A percentile compares a stretch with the other conserved stretches of the same genome.
Evolutionary conservation across 2,797 vertebrate genomes (phyloP).

Genomic region (Phyllotis vaccarum): DNA sequence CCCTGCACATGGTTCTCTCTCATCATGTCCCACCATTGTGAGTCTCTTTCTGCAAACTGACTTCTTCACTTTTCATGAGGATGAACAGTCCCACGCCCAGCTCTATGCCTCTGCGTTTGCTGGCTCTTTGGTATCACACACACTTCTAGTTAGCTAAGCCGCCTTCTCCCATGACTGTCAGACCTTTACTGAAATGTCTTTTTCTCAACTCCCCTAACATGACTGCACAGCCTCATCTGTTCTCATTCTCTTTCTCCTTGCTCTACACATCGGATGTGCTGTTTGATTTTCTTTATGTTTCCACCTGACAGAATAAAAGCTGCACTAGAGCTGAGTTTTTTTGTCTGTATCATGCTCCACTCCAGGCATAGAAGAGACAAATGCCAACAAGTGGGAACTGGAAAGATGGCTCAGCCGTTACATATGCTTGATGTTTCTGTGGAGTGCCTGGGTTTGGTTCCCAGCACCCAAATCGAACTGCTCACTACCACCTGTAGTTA

Average conservation of each 20-base stretch:
- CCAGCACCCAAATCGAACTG: not conserved
- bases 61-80: not conserved
- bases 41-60: not conserved
- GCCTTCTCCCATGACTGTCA: not conserved
- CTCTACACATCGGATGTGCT: not conserved
- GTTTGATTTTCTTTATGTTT: not conserved
- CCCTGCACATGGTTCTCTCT: not conserved
- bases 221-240: not conserved
- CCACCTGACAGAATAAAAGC: not conserved
- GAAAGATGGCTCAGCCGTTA: not conserved
- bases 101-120: not conserved
- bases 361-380: not conserved
- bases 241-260: not conserved
- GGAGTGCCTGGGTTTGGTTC: not conserved
- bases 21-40: not conserved
- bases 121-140: not conserved
- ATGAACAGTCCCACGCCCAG: not conserved
- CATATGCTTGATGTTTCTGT: not conserved
- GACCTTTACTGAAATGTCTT: not conserved
- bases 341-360: not conserved
- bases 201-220: not conserved
- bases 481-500: not conserved
- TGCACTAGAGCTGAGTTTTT: not conserved
- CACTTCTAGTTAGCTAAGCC: not conserved
- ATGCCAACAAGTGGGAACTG: not conserved